Percentiles rank a stretch among this genome's conserved stretches.
These are phyloP conservation scores for Coenobita brevimanus DNA, from an alignment of 1,140 invertebrate species.

Conservation along the genomic window DNA sequence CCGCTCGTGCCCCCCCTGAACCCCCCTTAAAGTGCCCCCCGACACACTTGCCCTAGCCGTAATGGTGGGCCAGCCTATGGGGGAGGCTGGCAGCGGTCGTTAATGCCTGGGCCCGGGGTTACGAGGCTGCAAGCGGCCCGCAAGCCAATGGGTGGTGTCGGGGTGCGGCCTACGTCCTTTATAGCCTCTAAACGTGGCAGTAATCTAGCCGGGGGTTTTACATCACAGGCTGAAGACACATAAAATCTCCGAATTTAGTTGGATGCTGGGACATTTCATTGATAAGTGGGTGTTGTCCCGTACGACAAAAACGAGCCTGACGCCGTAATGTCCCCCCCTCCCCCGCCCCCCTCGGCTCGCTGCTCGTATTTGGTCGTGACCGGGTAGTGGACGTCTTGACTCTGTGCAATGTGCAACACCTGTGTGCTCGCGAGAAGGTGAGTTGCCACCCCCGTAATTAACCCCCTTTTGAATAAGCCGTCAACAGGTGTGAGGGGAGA, in stretches of 20 bases:
- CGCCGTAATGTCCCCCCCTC: constrained; percentile 24
- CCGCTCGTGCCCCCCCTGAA: neutral
- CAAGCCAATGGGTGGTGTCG: constrained; percentile 52
- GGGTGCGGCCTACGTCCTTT: constrained; percentile 65
- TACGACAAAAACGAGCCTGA: constrained; percentile 51
- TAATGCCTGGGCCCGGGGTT: constrained; percentile 61
- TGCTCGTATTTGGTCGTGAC: constrained; percentile 50
- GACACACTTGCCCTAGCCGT: constrained; percentile 37
- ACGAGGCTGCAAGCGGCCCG: constrained; percentile 57
- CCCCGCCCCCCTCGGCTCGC: neutral
- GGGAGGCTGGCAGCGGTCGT: constrained; percentile 42
- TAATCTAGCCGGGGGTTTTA: constrained; percentile 63
- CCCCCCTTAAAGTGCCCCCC: constrained; percentile 20
- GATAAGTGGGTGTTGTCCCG: constrained; percentile 66
- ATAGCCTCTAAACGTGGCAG: constrained; percentile 62
- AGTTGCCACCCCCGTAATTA: neutral
- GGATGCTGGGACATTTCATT: constrained; percentile 66
- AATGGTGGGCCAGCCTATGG: constrained; percentile 60
- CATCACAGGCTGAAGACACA: constrained; percentile 67
- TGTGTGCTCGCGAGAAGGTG: constrained; percentile 34
- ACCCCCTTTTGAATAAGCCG: neutral
- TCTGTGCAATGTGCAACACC: constrained; percentile 60
- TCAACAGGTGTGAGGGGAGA: too few species aligned
- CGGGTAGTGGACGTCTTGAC: constrained; percentile 56
- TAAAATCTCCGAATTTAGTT: constrained; percentile 67